These are phyloP conservation scores for Rhodophaea formosa DNA, from an alignment of 2,888 invertebrate genomes.

Conservation along the genomic window DNA sequence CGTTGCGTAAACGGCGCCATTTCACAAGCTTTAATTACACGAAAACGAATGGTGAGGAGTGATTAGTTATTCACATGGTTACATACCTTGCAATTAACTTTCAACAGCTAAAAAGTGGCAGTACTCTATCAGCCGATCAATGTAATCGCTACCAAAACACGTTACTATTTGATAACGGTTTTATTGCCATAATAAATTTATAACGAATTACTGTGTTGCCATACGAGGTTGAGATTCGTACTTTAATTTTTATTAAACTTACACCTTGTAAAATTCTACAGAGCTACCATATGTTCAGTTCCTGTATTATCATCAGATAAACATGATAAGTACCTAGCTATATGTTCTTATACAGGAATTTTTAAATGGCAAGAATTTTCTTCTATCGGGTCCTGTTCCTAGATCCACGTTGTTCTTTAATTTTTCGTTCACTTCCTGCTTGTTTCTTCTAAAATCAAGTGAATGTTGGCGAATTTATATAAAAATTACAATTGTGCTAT, in stretches of 20 bases:
- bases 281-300: neutral
- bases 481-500: too few relatives aligned
- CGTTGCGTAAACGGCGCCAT: conserved; percentile 44
- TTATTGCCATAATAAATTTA: neutral
- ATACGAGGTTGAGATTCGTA: neutral
- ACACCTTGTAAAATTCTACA: neutral
- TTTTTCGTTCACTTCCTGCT: too few relatives aligned
- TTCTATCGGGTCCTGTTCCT: too few relatives aligned
- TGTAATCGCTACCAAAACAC: neutral
- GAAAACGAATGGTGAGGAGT: conserved; percentile 33
- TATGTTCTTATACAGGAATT: too few relatives aligned
- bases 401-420: too few relatives aligned
- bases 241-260: neutral
- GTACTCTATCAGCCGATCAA: neutral
- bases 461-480: too few relatives aligned
- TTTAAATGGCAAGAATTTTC: too few relatives aligned
- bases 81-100: conserved; percentile 7
- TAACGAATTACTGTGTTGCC: neutral
- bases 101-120: conserved; percentile 6
- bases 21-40: conserved; percentile 42
- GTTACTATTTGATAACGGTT: neutral
- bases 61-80: conserved; percentile 19
- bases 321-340: too few relatives aligned
- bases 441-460: too few relatives aligned
- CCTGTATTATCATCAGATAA: too few relatives aligned